A percentile compares a stretch with the other conserved stretches of the same genome.
phyloP scores from a whole-genome alignment of 2,888 invertebrate genomes.

The Drosophila pegasa region DNA sequence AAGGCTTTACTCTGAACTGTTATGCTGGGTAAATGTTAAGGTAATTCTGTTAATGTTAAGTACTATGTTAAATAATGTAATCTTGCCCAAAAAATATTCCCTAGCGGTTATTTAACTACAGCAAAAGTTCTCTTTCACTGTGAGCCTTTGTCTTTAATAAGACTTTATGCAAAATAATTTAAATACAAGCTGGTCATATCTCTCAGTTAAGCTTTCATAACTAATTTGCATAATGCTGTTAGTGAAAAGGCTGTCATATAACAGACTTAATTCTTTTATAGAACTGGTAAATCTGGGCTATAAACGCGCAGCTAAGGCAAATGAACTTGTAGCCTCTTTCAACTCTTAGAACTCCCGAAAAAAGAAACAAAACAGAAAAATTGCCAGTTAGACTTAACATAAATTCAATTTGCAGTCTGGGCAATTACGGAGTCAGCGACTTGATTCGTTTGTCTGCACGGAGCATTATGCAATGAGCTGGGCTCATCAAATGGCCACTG shows the following conservation, averaged over 20 bases:
- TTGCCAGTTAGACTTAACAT: slow-evolving; percentile 38
- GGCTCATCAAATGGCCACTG: slow-evolving; percentile 58
- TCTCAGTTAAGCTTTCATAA: neutral
- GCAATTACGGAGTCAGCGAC: slow-evolving; percentile 47
- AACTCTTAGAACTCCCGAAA: neutral
- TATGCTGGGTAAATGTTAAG: neutral
- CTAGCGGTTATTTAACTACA: neutral
- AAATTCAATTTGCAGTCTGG: slow-evolving; percentile 51
- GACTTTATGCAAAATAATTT: neutral
- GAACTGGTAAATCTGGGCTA: slow-evolving; percentile 7
- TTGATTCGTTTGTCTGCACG: slow-evolving; percentile 22
- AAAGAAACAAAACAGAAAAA: slow-evolving; percentile 17
- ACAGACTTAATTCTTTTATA: neutral
- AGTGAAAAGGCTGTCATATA: neutral
- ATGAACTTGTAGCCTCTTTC: slow-evolving; percentile 7
- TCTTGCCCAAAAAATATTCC: too few species aligned
- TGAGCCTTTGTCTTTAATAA: neutral
- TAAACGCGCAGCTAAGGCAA: slow-evolving; percentile 22
- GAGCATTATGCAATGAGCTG: slow-evolving; percentile 64
- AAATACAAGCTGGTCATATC: neutral
- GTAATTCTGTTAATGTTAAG: neutral
- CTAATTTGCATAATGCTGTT: slow-evolving; percentile 11
- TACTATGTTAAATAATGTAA: neutral
- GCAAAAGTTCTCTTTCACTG: neutral
- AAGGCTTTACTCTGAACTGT: too few species aligned